Evolutionary conservation across 2,888 invertebrate genomes (phyloP), one percentile per base, ranked within the genome.

Genomic region (Aethes cnicana): DNA sequence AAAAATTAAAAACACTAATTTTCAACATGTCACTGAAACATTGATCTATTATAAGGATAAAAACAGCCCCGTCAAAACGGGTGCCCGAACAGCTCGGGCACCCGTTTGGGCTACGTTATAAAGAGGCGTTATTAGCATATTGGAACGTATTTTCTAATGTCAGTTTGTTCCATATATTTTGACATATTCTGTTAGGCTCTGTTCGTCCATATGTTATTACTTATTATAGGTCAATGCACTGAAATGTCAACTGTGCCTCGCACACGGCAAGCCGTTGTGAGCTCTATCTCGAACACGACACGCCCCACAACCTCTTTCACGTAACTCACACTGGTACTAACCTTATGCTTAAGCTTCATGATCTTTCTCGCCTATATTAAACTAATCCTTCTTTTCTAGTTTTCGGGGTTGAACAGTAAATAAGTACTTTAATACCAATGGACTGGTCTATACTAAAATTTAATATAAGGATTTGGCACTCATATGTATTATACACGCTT

Each of bases 401-500:
- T 44, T 39, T 52, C 44, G 28, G 32, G 36, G 32, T 37, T 44
- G 14, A 18, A 25, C 33, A 11, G 16, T 32, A 32, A 16, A 37
- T 30, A 39, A n/a, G 37, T 14, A 36, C 11, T 50, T 16, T 30
- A 43, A 43, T 50, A 43, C 36, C 18, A 20, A 36, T 25, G 44
- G 18, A 32, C 44, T 21, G 44, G 50, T 39, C 30, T 50, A 20
- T 14, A 44, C 44, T 52, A 44, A 52, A 25, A 23, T 9, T 35
- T 47, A 46, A 47, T 16, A n/a, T 47, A 47, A 52, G 50, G 50
- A 47, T 42, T 43, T 32, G 32, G 49, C 41, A 53, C 52, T 33
- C 25, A 46, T 56, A 50, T 67, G 60, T 64, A 63, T 60, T 46
- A 67, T 62, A 65, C 64, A 67, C 61, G 61, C 59, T 57, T 61